These are phyloP conservation scores for Silurus lanzhouensis DNA, from an alignment of 2,797 vertebrate species.

Conservation along the genomic window DNA sequence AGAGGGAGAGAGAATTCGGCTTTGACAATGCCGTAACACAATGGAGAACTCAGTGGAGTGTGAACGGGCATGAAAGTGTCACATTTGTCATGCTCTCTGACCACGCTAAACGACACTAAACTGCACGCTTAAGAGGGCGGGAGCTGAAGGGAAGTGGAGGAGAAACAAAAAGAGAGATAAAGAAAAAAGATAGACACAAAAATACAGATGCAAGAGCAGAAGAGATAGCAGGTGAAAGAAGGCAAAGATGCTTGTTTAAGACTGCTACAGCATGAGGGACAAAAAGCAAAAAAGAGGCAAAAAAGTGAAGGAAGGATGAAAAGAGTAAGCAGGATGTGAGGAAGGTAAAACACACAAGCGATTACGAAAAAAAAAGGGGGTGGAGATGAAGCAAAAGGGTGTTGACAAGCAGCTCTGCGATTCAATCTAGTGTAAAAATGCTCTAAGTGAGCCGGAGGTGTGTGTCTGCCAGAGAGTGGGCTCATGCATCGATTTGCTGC, in stretches of 20 bases:
- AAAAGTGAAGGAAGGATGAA: neutral
- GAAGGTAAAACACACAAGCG: conserved; percentile 24
- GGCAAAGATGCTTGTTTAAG: conserved; percentile 41
- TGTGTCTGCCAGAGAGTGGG: conserved; percentile 64
- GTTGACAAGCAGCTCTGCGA: conserved; percentile 68
- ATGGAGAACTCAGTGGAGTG: conserved; percentile 69
- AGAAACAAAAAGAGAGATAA: conserved; percentile 16
- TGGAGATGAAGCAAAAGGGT: conserved; percentile 37
- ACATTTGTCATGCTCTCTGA: conserved; percentile 81
- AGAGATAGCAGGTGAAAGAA: conserved; percentile 27
- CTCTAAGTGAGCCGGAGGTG: conserved; percentile 65
- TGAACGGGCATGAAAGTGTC: conserved; percentile 78
- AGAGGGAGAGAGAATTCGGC: conserved; percentile 66
- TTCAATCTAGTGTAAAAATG: conserved; percentile 74
- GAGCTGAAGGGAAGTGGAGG: conserved; percentile 49
- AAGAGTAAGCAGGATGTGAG: neutral
- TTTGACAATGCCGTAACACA: conserved; percentile 77
- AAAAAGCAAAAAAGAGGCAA: conserved; percentile 1
- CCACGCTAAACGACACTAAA: conserved; percentile 80
- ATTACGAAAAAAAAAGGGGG: neutral
- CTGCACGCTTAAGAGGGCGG: conserved; percentile 72
- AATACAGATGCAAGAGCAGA: conserved; percentile 12
- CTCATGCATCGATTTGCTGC: conserved; percentile 65
- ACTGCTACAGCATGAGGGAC: neutral
- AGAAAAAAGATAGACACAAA: conserved; percentile 24